Evolutionary conservation across 2,113 vertebrate species (phyloP).

Genomic region (Progne subis): DNA sequence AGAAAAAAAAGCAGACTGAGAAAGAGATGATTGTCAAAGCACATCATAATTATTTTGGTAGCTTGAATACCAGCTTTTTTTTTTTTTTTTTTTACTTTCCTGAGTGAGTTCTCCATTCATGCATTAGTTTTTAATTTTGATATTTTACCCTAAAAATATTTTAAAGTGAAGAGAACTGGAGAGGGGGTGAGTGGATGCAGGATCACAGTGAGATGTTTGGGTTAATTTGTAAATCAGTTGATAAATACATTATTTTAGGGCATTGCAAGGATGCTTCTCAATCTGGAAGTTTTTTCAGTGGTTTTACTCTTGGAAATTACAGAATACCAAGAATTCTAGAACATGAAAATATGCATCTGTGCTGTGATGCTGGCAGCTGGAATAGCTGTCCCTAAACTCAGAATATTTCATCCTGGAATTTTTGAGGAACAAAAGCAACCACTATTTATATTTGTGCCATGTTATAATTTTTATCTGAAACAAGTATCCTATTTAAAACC

Average conservation of each 20-base stretch:
- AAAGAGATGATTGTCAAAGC: neutral
- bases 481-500: neutral
- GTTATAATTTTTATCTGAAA: neutral
- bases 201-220: neutral
- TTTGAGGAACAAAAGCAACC: neutral
- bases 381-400: neutral
- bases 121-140: neutral
- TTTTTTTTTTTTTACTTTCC: neutral
- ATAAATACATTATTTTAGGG: neutral
- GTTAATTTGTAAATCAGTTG: neutral
- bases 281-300: neutral
- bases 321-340: neutral
- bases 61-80: neutral
- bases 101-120: neutral
- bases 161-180: neutral
- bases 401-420: neutral
- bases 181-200: accelerated
- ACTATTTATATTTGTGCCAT: neutral
- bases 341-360: neutral
- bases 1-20: neutral
- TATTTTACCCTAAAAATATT: neutral
- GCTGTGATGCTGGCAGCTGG: neutral
- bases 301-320: neutral
- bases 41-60: neutral
- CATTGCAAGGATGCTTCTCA: neutral